phyloP scores from a whole-genome alignment of 2,113 vertebrate species.

The Channa argus region DNA sequence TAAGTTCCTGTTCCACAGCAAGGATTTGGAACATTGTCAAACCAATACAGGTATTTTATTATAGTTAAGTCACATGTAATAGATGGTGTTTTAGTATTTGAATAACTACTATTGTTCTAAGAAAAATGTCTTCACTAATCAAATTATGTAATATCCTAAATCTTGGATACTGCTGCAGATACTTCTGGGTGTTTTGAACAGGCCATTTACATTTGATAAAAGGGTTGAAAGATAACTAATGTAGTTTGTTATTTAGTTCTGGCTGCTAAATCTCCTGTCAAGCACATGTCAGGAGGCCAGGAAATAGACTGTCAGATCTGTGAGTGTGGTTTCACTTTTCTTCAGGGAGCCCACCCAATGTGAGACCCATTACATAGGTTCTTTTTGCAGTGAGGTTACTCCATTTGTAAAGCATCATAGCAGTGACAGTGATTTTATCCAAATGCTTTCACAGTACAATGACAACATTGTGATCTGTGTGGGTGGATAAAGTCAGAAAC shows the following conservation, averaged over 20 bases:
- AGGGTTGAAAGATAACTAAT: neutral
- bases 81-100: neutral
- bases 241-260: conserved; percentile 31
- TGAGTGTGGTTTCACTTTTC: neutral
- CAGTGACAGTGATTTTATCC: neutral
- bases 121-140: conserved; percentile 4
- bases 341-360: neutral
- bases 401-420: neutral
- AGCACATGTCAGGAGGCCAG: conserved; percentile 21
- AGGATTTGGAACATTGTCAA: conserved; percentile 11
- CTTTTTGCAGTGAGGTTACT: neutral
- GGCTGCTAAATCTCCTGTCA: conserved; percentile 52
- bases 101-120: neutral
- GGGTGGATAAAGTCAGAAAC: conserved; percentile 2
- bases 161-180: neutral
- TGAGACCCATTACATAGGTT: conserved; percentile 2
- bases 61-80: neutral
- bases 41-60: neutral
- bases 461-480: neutral
- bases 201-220: conserved; percentile 2
- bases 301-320: conserved; percentile 3
- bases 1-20: conserved; percentile 23
- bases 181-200: neutral
- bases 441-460: neutral
- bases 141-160: conserved; percentile 21